Evolutionary conservation across 2,113 vertebrate genomes (phyloP), one percentile per base, ranked within the genome.

Genomic region (Syngnathus scovelli): DNA sequence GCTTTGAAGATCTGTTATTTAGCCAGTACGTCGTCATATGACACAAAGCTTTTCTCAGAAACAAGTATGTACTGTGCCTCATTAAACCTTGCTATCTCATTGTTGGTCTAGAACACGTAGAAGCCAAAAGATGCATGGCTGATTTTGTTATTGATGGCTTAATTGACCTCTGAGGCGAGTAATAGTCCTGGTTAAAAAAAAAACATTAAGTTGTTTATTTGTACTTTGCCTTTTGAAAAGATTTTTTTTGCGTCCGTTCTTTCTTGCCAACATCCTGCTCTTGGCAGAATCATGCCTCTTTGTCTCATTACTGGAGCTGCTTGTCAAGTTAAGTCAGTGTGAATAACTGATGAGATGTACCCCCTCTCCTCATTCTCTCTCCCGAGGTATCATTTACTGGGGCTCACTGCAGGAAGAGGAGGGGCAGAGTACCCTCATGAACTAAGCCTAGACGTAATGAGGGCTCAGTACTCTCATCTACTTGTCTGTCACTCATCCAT

Each of bases 401-500:
- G 66, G 56, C 64, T 64, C 15, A 16, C 59, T 66, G 67, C 48
- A 36, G 64, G 76, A 76, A 64, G 55, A 52, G 64, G 70, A 72
- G 75, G 74, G 61, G 61, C 66, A 60, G 64, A 70, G 77, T 1
- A 19, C 39, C 72, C 16, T 54, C 60, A 70, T 69, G 81, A 85
- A 81, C 78, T 77, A 80, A 81, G 83, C 36, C 0, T 52, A 80
- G 80, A 80, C 56, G 72, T 87, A 87, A 89, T 86, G 86, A 87
- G 81, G 73, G 61, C 72, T 80, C 78, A 67, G 76, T 74, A 73
- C 65, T 80, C 78, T 83, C 78, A 82, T 87, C 84, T 76, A 85
- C 80, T 84, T 83, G 84, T 84, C 84, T 85, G 86, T 87, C 87
- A 87, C 76, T 89, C 87, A 85, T 67, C 39, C 19, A 59, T 67